These are phyloP conservation scores for Rostratula benghalensis DNA, from an alignment of 2,113 vertebrate species.

Conservation along the genomic window DNA sequence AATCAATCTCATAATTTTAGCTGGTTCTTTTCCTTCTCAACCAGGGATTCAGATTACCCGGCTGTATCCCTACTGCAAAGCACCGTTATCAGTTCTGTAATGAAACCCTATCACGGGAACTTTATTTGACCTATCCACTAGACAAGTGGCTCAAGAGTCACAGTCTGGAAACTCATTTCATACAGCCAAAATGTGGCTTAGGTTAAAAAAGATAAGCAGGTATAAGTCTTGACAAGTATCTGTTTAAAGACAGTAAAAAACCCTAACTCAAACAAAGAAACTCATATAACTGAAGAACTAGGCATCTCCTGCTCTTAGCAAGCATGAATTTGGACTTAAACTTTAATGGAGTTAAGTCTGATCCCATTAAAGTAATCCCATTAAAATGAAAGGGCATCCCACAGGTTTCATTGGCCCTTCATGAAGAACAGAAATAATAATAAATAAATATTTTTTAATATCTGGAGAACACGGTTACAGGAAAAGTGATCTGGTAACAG, in stretches of 20 bases:
- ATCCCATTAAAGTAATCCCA: not conserved
- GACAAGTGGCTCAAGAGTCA: not conserved
- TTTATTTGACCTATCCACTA: slow-evolving; percentile 21
- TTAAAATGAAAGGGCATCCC: not conserved
- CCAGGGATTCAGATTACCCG: not conserved
- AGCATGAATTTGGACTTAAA: not conserved
- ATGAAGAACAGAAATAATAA: not conserved
- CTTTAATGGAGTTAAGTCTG: not conserved
- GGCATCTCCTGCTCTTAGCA: not conserved
- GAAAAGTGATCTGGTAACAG: not conserved
- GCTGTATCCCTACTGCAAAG: not conserved
- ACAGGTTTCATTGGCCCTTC: not conserved
- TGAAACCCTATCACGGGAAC: not conserved
- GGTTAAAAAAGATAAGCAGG: not conserved
- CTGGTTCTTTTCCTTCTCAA: not conserved
- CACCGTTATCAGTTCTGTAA: not conserved
- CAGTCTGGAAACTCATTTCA: not conserved
- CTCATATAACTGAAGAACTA: not conserved
- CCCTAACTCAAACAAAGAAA: not conserved
- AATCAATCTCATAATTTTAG: not conserved
- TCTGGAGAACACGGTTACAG: not conserved
- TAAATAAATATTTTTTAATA: not conserved
- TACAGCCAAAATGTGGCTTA: not conserved
- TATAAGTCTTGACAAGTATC: not conserved
- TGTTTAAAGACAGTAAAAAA: not conserved